phyloP scores from a whole-genome alignment of 2,113 vertebrate genomes.

The Myiagra hebetior region DNA sequence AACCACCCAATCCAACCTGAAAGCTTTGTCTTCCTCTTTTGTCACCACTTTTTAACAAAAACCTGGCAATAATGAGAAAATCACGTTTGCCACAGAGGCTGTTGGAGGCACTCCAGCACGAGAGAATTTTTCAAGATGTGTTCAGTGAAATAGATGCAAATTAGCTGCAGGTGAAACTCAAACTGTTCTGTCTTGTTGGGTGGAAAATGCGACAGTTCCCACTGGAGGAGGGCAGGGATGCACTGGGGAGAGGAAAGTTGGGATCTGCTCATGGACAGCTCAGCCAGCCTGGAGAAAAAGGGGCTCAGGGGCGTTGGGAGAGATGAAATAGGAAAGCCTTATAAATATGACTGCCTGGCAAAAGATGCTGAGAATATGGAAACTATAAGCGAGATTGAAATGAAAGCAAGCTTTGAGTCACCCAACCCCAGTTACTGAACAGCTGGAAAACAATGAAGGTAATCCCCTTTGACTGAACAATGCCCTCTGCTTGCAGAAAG shows the following conservation, averaged over 20 bases:
- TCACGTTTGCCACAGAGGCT: background rate
- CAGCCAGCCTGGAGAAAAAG: background rate
- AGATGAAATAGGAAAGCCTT: too few relatives aligned
- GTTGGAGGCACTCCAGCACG: background rate
- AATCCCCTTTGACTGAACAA: too few relatives aligned
- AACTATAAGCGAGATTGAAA: too few relatives aligned
- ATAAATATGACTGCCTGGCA: too few relatives aligned
- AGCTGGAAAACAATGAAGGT: too few relatives aligned
- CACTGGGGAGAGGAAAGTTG: fast-evolving
- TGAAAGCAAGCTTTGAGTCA: too few relatives aligned
- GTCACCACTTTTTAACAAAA: background rate
- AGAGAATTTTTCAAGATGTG: background rate
- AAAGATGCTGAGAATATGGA: too few relatives aligned
- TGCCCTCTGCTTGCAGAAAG: too few relatives aligned
- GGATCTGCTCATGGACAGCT: background rate
- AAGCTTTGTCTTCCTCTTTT: background rate
- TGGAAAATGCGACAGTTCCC: background rate
- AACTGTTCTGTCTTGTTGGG: background rate
- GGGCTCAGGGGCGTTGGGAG: background rate
- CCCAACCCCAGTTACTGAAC: too few relatives aligned
- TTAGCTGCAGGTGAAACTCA: background rate
- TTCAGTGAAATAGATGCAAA: background rate
- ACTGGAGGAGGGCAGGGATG: background rate
- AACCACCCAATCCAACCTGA: background rate
- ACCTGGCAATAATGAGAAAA: background rate